A percentile compares a stretch with the other conserved stretches of the same genome.
Conservation (phyloP, 2,888 invertebrate species). For the Busseola fusca region DNA sequence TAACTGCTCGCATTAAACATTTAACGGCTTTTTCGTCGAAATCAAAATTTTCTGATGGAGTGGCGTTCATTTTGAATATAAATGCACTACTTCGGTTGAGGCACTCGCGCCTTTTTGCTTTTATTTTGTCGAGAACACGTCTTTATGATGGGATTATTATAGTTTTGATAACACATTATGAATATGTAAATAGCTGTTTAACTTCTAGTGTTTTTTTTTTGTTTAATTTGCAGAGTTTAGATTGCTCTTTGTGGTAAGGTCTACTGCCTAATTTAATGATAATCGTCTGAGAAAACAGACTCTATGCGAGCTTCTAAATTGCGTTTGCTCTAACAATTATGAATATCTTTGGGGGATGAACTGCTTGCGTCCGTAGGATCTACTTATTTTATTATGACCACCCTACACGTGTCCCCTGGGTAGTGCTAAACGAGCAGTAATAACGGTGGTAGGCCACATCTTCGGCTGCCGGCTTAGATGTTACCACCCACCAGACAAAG, state of each 20-base stretch:
- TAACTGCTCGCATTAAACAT: conserved; percentile 56
- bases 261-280: not conserved
- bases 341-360: too few relatives aligned
- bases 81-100: conserved; percentile 45
- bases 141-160: conserved; percentile 33
- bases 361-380: too few relatives aligned
- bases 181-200: conserved; percentile 48
- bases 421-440: too few relatives aligned
- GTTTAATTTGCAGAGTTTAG: conserved; percentile 10
- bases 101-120: conserved; percentile 23
- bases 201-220: not conserved
- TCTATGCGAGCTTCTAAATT: not conserved
- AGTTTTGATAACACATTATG: conserved; percentile 29
- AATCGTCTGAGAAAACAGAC: not conserved
- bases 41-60: conserved; percentile 60
- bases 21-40: conserved; percentile 67
- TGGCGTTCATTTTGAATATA: conserved; percentile 46
- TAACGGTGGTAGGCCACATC: too few relatives aligned
- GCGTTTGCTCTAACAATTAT: not conserved
- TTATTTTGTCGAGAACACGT: conserved; percentile 15
- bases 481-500: too few relatives aligned
- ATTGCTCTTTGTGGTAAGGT: not conserved
- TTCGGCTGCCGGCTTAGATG: too few relatives aligned
- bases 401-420: too few relatives aligned
- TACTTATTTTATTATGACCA: too few relatives aligned